A percentile compares a stretch with the other conserved stretches of the same genome.
phyloP scores from a whole-genome alignment of 2,797 vertebrate species.

The Acanthis flammea region DNA sequence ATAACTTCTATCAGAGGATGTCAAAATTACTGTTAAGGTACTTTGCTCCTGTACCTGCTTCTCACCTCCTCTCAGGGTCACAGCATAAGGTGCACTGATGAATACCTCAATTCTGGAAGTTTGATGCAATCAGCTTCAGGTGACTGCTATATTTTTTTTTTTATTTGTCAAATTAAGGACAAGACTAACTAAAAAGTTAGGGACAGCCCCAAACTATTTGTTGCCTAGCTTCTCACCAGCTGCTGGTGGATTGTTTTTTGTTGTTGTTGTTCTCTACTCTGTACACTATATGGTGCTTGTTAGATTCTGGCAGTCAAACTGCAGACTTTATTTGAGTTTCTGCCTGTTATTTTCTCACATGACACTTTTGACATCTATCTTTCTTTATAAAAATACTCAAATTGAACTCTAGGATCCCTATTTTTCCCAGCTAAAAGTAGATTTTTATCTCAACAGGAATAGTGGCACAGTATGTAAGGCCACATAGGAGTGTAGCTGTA shows the following conservation, averaged over 20 bases:
- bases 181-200: background rate
- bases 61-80: background rate
- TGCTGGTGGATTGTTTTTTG: background rate
- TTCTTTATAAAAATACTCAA: background rate
- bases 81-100: fast-evolving
- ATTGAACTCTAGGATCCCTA: background rate
- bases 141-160: background rate
- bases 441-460: background rate
- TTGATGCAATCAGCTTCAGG: background rate
- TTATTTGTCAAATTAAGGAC: background rate
- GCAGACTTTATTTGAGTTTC: background rate
- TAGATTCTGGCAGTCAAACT: background rate
- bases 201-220: background rate
- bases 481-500: background rate
- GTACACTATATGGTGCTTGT: background rate
- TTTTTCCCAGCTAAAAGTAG: background rate
- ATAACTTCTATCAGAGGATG: background rate
- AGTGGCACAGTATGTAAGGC: background rate
- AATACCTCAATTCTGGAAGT: background rate
- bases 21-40: background rate
- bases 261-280: background rate
- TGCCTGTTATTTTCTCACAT: background rate
- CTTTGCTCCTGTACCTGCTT: background rate
- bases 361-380: background rate
- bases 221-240: background rate